Conservation (phyloP, 2,888 invertebrate genomes). For the Trachelus iudaicus region DNA sequence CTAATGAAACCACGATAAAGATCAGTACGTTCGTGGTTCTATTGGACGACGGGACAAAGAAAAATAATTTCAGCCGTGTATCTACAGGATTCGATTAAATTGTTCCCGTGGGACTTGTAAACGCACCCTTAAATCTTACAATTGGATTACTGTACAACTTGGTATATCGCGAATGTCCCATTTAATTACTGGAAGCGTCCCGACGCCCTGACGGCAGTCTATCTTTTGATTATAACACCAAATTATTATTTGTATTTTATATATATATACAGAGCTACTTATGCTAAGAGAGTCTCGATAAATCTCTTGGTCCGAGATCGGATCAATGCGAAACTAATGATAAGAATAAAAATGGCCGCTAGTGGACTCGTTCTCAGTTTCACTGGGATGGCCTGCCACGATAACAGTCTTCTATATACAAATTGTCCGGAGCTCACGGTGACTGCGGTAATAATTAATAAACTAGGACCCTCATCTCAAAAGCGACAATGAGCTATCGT, state of each 20-base stretch:
- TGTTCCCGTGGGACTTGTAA: slow-evolving; percentile 12
- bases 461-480: too few species aligned
- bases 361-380: too few species aligned
- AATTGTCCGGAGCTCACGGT: too few species aligned
- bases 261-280: slow-evolving; percentile 21
- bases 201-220: slow-evolving; percentile 32
- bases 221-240: slow-evolving; percentile 26
- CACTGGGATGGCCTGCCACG: too few species aligned
- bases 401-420: too few species aligned
- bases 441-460: too few species aligned
- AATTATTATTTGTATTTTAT: slow-evolving; percentile 9
- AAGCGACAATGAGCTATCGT: too few species aligned
- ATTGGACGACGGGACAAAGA: background rate
- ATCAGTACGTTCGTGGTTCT: slow-evolving; percentile 47
- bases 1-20: slow-evolving; percentile 25
- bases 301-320: too few species aligned
- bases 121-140: slow-evolving; percentile 5
- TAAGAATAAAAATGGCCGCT: too few species aligned
- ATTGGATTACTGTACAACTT: slow-evolving; percentile 31
- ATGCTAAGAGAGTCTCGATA: slow-evolving; percentile 6
- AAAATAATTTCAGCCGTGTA: background rate
- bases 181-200: slow-evolving; percentile 9
- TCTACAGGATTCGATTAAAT: too few species aligned
- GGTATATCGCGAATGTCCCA: background rate
- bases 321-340: too few species aligned